Conservation (phyloP, 2,113 vertebrate genomes). For the Colaptes auratus region DNA sequence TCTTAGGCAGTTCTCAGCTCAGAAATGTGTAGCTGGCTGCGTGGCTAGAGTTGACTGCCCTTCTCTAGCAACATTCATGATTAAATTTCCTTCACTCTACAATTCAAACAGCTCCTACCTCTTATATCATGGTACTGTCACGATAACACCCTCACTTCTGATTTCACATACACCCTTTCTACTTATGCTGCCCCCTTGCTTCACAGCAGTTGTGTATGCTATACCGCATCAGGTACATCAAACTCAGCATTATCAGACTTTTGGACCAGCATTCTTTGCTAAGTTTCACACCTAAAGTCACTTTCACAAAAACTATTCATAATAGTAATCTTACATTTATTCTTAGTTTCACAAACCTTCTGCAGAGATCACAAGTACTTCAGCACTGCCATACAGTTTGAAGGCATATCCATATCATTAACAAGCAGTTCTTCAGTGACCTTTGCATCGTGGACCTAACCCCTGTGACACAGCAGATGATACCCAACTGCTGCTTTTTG, state of each 20-base stretch:
- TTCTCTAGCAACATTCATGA: neutral
- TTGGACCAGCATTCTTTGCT: neutral
- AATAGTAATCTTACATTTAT: neutral
- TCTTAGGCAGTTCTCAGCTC: neutral
- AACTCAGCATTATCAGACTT: neutral
- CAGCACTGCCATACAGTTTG: neutral
- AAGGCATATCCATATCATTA: neutral
- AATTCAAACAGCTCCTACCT: neutral
- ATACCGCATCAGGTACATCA: neutral
- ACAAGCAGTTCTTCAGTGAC: neutral
- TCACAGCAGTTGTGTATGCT: neutral
- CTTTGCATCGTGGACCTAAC: neutral
- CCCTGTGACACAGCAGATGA: neutral
- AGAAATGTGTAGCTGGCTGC: neutral
- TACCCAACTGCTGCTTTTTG: neutral
- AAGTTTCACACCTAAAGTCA: neutral
- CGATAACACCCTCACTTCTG: neutral
- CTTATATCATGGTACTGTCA: rapidly evolving
- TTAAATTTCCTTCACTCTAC: neutral
- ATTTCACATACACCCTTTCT: neutral
- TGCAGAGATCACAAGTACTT: neutral
- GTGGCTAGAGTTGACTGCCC: neutral
- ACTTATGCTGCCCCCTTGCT: neutral
- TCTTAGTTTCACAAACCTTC: neutral
- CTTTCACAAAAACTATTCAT: neutral